phyloP scores from a whole-genome alignment of 1,140 invertebrate species.

The Nasonia vitripennis region DNA sequence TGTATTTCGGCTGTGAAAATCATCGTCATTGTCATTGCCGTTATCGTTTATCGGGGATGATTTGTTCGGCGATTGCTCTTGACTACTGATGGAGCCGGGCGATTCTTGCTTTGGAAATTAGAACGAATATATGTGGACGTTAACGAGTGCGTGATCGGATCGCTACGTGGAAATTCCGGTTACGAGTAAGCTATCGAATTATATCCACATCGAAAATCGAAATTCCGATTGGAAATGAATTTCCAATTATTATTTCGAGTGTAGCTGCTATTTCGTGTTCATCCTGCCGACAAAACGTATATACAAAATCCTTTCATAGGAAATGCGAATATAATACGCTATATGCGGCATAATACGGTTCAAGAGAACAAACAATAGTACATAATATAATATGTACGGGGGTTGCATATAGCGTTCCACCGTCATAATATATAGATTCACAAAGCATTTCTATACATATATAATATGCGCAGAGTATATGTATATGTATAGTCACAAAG shows the following conservation, averaged over 20 bases:
- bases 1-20: constrained; percentile 15
- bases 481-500: background rate
- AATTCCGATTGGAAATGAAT: too few species aligned
- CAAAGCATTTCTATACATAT: background rate
- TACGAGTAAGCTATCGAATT: background rate
- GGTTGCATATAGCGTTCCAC: background rate
- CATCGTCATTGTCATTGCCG: background rate
- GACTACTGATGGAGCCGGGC: background rate
- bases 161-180: background rate
- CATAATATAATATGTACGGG: too few species aligned
- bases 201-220: background rate
- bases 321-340: background rate
- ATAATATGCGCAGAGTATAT: too few species aligned
- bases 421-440: background rate
- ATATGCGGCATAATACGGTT: background rate
- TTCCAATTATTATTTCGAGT: too few species aligned
- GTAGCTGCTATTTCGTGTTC: too few species aligned
- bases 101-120: background rate
- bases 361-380: background rate
- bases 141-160: background rate
- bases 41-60: background rate
- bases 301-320: background rate
- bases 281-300: too few species aligned
- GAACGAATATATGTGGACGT: background rate
- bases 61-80: background rate